Conservation (phyloP, 2,113 vertebrate species). For the Acanthisitta chloris region DNA sequence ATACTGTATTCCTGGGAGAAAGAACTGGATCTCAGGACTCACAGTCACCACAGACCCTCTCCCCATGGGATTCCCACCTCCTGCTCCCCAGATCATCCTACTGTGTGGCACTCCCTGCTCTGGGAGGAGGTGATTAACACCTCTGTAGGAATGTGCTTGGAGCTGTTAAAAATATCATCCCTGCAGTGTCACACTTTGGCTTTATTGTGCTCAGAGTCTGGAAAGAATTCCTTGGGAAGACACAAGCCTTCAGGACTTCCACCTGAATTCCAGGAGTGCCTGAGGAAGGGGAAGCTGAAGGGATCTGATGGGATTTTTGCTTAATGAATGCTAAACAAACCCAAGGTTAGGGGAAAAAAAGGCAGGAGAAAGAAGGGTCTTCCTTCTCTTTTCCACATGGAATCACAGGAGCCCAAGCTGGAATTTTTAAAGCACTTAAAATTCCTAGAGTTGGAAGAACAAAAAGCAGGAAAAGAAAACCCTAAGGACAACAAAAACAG, state of each 20-base stretch:
- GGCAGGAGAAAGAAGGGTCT: background rate
- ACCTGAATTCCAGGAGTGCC: background rate
- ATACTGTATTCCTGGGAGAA: background rate
- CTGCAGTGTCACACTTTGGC: background rate
- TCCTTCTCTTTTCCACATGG: background rate
- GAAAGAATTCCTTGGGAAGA: background rate
- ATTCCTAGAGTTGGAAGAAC: rapidly evolving
- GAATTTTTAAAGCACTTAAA: background rate
- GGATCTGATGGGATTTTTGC: background rate
- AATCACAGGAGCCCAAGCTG: background rate
- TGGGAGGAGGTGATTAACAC: background rate
- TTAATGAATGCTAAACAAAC: no score
- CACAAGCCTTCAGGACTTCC: background rate
- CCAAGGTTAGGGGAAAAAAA: background rate
- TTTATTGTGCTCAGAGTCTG: background rate
- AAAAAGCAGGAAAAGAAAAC: background rate
- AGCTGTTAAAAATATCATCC: background rate
- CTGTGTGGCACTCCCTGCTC: background rate
- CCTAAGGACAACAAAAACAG: background rate
- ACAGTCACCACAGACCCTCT: no score
- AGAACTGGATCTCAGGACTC: background rate
- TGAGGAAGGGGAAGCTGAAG: background rate
- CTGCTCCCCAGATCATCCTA: background rate
- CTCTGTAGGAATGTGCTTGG: background rate
- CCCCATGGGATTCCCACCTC: background rate